Conservation (phyloP, 1,140 invertebrate species). For the Watersipora subatra region DNA sequence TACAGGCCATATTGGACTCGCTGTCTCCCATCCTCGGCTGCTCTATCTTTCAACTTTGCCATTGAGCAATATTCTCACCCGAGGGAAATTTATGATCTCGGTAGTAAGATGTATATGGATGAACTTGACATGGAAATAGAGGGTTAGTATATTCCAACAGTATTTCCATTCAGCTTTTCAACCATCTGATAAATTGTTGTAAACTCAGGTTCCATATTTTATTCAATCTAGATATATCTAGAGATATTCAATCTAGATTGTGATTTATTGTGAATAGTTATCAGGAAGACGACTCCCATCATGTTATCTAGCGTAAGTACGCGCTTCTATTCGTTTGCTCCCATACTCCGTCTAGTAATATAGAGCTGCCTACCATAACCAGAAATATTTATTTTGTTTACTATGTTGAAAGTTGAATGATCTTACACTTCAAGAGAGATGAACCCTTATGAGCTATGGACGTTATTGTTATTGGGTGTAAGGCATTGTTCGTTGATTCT, state of each 20-base stretch:
- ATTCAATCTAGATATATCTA: neutral
- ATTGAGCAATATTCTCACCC: constrained; percentile 27
- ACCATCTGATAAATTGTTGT: neutral
- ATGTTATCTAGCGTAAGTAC: too few relatives aligned
- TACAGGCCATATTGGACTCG: constrained; percentile 25
- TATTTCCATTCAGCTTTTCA: neutral
- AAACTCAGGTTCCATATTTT: neutral
- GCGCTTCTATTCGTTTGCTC: too few relatives aligned
- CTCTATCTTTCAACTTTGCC: constrained; percentile 35
- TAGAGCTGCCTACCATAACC: too few relatives aligned
- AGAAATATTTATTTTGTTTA: too few relatives aligned
- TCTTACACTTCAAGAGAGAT: too few relatives aligned
- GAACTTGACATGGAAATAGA: neutral
- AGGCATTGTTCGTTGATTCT: too few relatives aligned
- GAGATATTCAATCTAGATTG: neutral
- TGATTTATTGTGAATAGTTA: neutral
- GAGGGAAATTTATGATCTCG: too few relatives aligned
- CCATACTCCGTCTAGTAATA: too few relatives aligned
- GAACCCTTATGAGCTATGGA: too few relatives aligned
- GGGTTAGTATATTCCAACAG: neutral
- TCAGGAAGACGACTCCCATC: neutral
- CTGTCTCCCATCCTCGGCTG: constrained; percentile 29
- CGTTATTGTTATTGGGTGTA: too few relatives aligned
- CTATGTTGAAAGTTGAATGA: too few relatives aligned
- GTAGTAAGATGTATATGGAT: too few relatives aligned